phyloP scores from a whole-genome alignment of 2,888 invertebrate genomes.

The Cinara cedri region DNA sequence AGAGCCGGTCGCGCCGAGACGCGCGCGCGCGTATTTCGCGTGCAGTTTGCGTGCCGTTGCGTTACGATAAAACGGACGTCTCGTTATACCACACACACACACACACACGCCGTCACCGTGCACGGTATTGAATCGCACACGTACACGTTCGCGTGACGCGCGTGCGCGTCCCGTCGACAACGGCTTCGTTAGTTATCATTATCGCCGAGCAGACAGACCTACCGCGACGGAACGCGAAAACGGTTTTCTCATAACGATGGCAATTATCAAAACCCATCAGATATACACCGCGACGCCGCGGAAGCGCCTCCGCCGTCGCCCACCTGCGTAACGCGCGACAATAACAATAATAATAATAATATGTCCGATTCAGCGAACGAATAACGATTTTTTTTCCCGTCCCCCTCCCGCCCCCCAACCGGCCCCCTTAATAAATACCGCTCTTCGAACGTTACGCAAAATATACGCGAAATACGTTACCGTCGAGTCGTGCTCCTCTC shows the following conservation, averaged over 20 bases:
- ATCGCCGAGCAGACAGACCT: neutral
- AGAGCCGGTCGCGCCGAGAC: neutral
- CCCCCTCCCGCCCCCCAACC: no score
- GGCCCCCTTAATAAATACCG: no score
- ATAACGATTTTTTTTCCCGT: neutral
- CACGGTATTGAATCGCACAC: neutral
- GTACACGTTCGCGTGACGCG: neutral
- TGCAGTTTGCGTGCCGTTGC: no score
- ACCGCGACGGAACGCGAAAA: constrained; percentile 26
- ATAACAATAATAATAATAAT: no score
- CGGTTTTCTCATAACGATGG: constrained; percentile 49
- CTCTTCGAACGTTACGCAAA: no score
- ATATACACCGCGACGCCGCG: no score
- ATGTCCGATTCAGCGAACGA: constrained; percentile 27
- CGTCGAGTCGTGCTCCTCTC: no score
- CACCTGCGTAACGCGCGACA: no score
- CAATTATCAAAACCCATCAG: constrained; percentile 34
- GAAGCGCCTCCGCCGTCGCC: no score
- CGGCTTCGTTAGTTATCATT: constrained; percentile 40
- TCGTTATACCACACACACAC: no score
- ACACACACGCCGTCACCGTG: neutral
- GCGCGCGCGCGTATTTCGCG: no score
- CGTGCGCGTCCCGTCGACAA: neutral
- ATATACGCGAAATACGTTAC: no score
- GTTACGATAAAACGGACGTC: constrained; percentile 37